A percentile compares a stretch with the other conserved stretches of the same genome.
Evolutionary conservation across 2,888 invertebrate genomes (phyloP).

Genomic region (Aphrophora alni): DNA sequence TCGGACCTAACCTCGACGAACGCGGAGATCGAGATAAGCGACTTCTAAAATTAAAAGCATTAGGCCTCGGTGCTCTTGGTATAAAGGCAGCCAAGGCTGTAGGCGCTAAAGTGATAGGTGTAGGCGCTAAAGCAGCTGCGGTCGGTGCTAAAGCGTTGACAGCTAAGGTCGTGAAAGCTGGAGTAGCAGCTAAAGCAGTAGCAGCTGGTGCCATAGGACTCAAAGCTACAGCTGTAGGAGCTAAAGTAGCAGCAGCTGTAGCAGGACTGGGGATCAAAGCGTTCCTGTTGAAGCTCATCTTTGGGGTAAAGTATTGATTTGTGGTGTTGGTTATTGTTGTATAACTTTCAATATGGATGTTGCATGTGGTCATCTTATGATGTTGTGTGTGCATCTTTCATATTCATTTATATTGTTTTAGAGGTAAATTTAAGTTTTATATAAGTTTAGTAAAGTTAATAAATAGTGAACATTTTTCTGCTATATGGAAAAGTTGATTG

Average conservation of each 20-base stretch:
- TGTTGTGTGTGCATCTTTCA: neutral
- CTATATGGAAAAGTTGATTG: too few species aligned
- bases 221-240: conserved; percentile 49
- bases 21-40: conserved; percentile 42
- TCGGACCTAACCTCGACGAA: conserved; percentile 39
- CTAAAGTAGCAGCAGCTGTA: conserved; percentile 50
- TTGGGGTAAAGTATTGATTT: conserved; percentile 48
- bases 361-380: neutral
- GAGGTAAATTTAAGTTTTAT: too few species aligned
- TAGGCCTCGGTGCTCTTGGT: conserved; percentile 15
- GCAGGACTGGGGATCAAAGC: conserved; percentile 52
- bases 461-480: too few species aligned
- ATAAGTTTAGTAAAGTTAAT: too few species aligned
- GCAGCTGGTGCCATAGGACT: conserved; percentile 46
- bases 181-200: conserved; percentile 44
- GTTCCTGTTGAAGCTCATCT: conserved; percentile 50
- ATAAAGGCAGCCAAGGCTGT: conserved; percentile 29
- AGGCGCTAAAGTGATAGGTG: conserved; percentile 23
- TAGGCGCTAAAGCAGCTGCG: conserved; percentile 47
- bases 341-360: neutral
- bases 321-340: neutral
- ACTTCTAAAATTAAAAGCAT: conserved; percentile 25
- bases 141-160: conserved; percentile 42
- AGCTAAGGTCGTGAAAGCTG: conserved; percentile 28
- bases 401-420: too few species aligned